These are phyloP conservation scores for Triplophysa yarkandensis DNA, from an alignment of 2,797 vertebrate species.

Conservation along the genomic window DNA sequence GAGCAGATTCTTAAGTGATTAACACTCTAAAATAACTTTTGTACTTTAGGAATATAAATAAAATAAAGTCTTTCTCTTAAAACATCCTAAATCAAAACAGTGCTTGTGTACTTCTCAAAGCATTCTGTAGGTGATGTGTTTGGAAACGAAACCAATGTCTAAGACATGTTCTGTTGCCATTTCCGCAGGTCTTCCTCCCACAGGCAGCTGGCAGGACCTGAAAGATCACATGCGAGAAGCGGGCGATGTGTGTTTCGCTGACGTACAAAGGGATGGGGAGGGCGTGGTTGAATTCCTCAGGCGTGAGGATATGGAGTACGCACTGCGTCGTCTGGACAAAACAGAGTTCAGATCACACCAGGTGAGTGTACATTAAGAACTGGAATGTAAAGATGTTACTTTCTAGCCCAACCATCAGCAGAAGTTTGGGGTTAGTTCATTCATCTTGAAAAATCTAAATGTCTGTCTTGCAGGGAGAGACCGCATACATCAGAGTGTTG, in stretches of 20 bases:
- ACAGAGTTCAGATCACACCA: slow-evolving; percentile 87
- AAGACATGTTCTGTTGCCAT: background rate
- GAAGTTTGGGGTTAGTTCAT: no score
- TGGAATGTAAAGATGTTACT: no score
- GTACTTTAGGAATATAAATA: no score
- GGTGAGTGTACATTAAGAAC: no score
- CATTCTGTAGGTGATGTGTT: background rate
- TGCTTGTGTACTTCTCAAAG: background rate
- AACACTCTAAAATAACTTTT: no score
- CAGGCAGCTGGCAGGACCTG: slow-evolving; percentile 91
- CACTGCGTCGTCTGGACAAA: slow-evolving; percentile 82
- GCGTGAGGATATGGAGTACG: slow-evolving; percentile 88
- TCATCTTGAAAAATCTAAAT: background rate
- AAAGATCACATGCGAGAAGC: slow-evolving; percentile 89
- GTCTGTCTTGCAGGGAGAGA: slow-evolving; percentile 77
- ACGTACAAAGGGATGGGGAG: slow-evolving; percentile 84
- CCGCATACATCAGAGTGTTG: slow-evolving; percentile 84
- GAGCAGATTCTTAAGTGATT: background rate
- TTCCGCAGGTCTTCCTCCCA: slow-evolving; percentile 78
- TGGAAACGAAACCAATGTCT: background rate
- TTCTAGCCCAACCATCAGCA: no score
- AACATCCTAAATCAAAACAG: background rate
- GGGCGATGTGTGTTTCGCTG: slow-evolving; percentile 86
- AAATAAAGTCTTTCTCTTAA: background rate
- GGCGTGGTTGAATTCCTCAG: slow-evolving; percentile 87